Base-by-base conservation (phyloP, 1,140 invertebrate genomes). In the Drosophila punjabiensis region DNA sequence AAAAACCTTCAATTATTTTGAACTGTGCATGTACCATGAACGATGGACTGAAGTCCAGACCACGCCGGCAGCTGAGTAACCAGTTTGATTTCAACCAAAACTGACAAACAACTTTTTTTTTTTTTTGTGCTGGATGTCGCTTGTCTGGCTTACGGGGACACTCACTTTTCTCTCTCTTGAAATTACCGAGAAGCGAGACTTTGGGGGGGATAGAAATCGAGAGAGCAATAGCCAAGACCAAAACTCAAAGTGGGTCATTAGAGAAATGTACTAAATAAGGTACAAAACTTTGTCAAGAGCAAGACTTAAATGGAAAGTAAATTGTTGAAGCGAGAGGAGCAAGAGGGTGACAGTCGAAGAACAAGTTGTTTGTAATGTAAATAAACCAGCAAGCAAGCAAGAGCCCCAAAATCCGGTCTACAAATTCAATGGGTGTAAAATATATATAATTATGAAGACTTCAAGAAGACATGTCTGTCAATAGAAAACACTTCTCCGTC, bases 191-290 rank as follows among this genome's bases (percentile, higher is more conserved):
- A 33, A 7, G 30, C 37, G 37, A 24, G 24, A 24, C 24, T 24
- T 24, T 3, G 53, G 1, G 41, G 32, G 64, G 59, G 58, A 11
- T 45, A 73, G 47, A 45, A 60, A 61, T 55, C 41, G 52, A 68
- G 32, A 52, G 74, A 64, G 60, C 48, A 43, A 56, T 50, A 53
- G 70, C 62, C 69, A 76, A 88, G 82, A 82, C 86, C 87, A 86
- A 89, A 86, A 82, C 86, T 80, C 74, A 90, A 90, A 90, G 79
- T 90, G 86, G 86, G 86, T 90, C 86, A 90, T 90, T 90, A 90
- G 86, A 90, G 86, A 90, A 90, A 90, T 81, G 86, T 90, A 90
- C 86, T 90, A 90, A 90, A 90, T 90, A 90, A 90, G 86, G 86
- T 90, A 90, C 82, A 82, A 90, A 84, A 85, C 81, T 90, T 90